phyloP scores from a whole-genome alignment of 2,888 invertebrate species.

The Acleris cristana region DNA sequence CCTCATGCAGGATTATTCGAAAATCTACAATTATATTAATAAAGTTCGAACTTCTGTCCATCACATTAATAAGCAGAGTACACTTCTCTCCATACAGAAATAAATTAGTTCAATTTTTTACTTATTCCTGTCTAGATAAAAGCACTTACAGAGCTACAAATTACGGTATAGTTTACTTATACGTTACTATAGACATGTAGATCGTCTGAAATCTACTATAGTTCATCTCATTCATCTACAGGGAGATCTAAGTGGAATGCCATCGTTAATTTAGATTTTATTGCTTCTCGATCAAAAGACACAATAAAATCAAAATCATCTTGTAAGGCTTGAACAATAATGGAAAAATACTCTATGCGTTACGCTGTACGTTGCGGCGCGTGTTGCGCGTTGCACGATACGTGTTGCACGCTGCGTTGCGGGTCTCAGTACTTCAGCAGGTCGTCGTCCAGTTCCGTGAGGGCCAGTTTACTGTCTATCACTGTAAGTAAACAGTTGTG shows the following conservation, averaged over 20 bases:
- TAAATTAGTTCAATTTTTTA: not conserved
- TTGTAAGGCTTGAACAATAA: conserved; percentile 21
- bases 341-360: conserved; percentile 43
- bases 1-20: conserved; percentile 11
- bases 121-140: conserved; percentile 7
- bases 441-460: conserved; percentile 72
- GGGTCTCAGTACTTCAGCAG: conserved; percentile 70
- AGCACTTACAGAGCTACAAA: not conserved
- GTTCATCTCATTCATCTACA: conserved; percentile 3
- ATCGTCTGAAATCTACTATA: conserved; percentile 18
- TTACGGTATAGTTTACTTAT: conserved; percentile 3
- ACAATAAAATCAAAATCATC: conserved; percentile 12
- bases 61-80: conserved; percentile 29
- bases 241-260: conserved; percentile 26
- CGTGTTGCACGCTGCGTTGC: conserved; percentile 29
- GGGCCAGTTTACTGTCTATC: conserved; percentile 81
- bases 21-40: conserved; percentile 14
- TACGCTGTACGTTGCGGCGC: conserved; percentile 6
- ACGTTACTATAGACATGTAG: conserved; percentile 27
- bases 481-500: conserved; percentile 51
- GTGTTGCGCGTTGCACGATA: not conserved
- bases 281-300: conserved; percentile 12
- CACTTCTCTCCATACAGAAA: conserved; percentile 16
- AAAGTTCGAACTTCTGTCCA: conserved; percentile 26
- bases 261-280: conserved; percentile 13